phyloP scores from a whole-genome alignment of 2,113 vertebrate species.

The Sander lucioperca region DNA sequence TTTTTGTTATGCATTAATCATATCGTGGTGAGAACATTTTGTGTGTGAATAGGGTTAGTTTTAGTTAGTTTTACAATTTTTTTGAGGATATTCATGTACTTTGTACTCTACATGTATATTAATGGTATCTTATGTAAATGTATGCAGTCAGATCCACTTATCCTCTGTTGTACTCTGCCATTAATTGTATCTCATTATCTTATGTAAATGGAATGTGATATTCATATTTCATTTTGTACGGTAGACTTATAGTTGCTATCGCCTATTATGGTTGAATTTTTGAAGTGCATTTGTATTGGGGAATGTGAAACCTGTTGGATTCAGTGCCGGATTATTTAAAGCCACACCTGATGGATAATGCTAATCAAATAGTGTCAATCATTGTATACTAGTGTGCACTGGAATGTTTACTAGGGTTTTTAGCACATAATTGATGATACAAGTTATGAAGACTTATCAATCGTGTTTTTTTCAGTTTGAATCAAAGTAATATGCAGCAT shows the following conservation, averaged over 20 bases:
- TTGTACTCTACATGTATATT: neutral
- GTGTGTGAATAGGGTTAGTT: neutral
- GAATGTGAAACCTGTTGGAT: no score
- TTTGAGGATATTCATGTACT: neutral
- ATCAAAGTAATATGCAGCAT: neutral
- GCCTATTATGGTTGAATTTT: no score
- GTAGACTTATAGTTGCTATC: no score
- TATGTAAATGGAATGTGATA: neutral
- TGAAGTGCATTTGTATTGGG: no score
- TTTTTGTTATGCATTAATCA: neutral
- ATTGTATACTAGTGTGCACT: no score
- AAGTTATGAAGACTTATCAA: no score
- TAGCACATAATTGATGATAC: neutral
- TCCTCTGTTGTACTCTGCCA: neutral
- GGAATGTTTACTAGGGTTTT: no score
- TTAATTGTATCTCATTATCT: conserved; percentile 1
- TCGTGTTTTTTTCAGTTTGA: neutral
- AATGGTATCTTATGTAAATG: neutral
- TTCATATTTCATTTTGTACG: no score
- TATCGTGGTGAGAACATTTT: neutral
- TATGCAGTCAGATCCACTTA: neutral
- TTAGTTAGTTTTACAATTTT: no score
- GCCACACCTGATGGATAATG: no score
- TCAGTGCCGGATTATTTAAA: no score
- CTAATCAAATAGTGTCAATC: no score